A percentile compares a stretch with the other conserved stretches of the same genome.
Conservation (phyloP, 2,888 invertebrate genomes). For the Yponomeuta malinellus region DNA sequence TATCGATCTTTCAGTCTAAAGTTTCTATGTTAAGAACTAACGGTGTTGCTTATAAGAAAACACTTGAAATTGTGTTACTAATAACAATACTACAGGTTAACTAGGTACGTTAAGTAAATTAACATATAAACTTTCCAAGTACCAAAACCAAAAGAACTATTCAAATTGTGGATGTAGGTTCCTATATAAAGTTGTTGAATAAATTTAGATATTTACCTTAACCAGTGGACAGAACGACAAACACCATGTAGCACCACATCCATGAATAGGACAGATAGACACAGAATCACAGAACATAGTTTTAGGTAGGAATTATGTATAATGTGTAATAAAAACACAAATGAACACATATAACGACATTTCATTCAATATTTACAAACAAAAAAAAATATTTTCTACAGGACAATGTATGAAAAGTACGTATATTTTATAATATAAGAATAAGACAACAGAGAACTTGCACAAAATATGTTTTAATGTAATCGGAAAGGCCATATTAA, state of each 20-base stretch:
- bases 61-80: no score
- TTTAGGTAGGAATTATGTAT: slow-evolving; percentile 16
- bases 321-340: slow-evolving; percentile 47
- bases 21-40: no score
- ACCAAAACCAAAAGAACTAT: no score
- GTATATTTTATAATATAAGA: background rate
- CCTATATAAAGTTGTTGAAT: background rate
- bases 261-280: background rate
- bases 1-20: no score
- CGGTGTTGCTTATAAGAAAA: no score
- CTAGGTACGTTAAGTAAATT: no score
- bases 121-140: no score
- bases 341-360: slow-evolving; percentile 55
- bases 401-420: background rate
- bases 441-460: no score
- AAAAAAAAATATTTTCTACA: slow-evolving; percentile 22
- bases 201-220: slow-evolving; percentile 10
- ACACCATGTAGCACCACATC: slow-evolving; percentile 5
- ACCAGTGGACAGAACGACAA: background rate
- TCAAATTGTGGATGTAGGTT: no score
- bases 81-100: no score
- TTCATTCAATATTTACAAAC: slow-evolving; percentile 62
- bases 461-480: no score
- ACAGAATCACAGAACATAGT: background rate
- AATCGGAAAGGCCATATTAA: no score